These are phyloP conservation scores for Microcebus tavaratra DNA, from an alignment of 2,113 vertebrate species.

Conservation along the genomic window DNA sequence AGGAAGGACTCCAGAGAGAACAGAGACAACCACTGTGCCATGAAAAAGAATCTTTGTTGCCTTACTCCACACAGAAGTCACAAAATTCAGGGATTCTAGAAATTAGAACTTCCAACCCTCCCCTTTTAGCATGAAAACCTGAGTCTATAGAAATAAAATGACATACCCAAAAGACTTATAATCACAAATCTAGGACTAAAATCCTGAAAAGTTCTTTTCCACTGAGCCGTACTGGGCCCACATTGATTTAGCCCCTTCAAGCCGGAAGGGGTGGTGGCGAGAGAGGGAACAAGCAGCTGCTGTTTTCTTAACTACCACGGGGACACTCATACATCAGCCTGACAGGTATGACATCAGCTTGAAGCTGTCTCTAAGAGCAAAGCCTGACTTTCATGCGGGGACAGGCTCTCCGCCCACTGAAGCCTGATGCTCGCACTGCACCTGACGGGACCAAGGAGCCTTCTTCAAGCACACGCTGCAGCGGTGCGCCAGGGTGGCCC, in stretches of 20 bases:
- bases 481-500: constrained; percentile 66
- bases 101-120: background rate
- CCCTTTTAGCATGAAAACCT: background rate
- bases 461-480: constrained; percentile 75
- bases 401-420: constrained; percentile 15
- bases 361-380: background rate
- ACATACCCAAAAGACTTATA: background rate
- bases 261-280: background rate
- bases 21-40: rapidly evolving
- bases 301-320: background rate
- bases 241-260: background rate
- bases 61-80: background rate
- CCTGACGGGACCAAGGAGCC: constrained; percentile 25
- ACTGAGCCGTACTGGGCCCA: rapidly evolving
- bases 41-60: background rate
- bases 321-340: background rate
- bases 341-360: background rate
- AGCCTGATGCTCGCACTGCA: constrained; percentile 74
- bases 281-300: background rate
- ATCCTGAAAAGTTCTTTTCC: background rate
- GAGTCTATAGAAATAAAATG: background rate
- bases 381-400: background rate
- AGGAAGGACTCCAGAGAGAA: background rate
- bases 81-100: background rate
- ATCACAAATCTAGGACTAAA: background rate